Conservation (phyloP, 2,888 invertebrate species). For the Brachynemurus nebulosus region DNA sequence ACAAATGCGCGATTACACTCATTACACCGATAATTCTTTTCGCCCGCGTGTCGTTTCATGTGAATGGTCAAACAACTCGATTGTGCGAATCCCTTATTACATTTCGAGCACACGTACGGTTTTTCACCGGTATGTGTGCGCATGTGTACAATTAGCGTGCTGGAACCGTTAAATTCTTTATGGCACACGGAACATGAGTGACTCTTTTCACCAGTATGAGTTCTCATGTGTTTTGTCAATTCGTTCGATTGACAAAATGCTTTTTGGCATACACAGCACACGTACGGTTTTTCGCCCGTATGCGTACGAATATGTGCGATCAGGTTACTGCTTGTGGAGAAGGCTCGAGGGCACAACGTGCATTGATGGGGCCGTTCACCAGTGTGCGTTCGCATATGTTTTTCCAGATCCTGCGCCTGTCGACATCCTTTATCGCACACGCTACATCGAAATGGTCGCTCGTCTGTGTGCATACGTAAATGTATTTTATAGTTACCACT, state of each 20-base stretch:
- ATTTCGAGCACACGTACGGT: conserved; percentile 29
- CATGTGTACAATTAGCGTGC: conserved; percentile 29
- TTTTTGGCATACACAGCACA: conserved; percentile 32
- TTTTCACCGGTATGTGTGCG: conserved; percentile 31
- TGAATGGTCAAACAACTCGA: conserved; percentile 31
- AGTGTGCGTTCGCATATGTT: conserved; percentile 34
- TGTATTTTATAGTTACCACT: conserved; percentile 34
- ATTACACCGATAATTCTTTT: conserved; percentile 22
- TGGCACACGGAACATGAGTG: conserved; percentile 33
- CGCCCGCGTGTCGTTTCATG: conserved; percentile 29
- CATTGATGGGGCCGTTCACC: conserved; percentile 35
- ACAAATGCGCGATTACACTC: conserved; percentile 26
- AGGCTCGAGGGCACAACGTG: conserved; percentile 31
- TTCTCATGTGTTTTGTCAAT: conserved; percentile 33
- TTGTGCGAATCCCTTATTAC: conserved; percentile 29
- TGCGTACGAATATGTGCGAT: conserved; percentile 33
- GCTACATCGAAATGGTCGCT: conserved; percentile 31
- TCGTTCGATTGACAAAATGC: conserved; percentile 34
- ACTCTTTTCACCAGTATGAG: conserved; percentile 34
- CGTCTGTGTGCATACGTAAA: conserved; percentile 29
- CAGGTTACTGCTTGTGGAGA: conserved; percentile 34
- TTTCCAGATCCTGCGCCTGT: conserved; percentile 33
- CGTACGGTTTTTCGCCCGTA: conserved; percentile 33
- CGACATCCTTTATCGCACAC: conserved; percentile 33
- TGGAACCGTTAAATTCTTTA: conserved; percentile 32